Evolutionary conservation across 2,888 invertebrate species (phyloP), one percentile per base, ranked within the genome.

Genomic region (Junonia oenone): DNA sequence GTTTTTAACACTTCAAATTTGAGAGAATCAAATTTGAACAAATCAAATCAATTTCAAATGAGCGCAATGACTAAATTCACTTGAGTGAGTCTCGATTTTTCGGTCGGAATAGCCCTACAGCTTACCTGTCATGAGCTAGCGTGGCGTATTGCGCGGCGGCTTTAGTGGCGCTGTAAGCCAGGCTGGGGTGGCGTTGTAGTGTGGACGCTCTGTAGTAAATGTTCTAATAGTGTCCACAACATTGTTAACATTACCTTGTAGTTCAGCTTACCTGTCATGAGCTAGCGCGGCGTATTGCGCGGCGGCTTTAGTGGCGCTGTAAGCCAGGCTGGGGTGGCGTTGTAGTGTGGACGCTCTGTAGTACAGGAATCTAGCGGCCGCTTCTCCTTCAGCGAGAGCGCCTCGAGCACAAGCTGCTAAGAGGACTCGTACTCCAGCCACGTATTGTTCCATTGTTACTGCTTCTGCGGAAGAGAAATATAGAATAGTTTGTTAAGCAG

Each of bases 141-240:
- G 90, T 83, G 17, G 92, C 92, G 65, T 92, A 93, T 53, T 91
- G 89, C 0, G 92, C 88, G 2, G 93, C 93, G 0, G 93, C 92
- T 63, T 93, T 92, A 0, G 93, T 92, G 0, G 93, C 92, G 6
- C 87, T 85, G 66, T 93, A 93, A 0, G 93, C 87, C 91, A 91
- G 63, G 89, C 0, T 92, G 86, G 91, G 91, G 62, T 93, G 93
- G 5, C 89, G 81, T 65, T 93, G 93, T 35, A 93, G 73, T 6
- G 93, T 92, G 5, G 93, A 92, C 0, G 93, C 93, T n/a, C 93
- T 81, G 75, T 93, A 93, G 78, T 93, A 93, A n/a, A n/a, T n/a
- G n/a, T n/a, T n/a, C n/a, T n/a, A n/a, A n/a, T n/a, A n/a, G n/a
- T n/a, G n/a, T n/a, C n/a, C n/a, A n/a, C n/a, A n/a, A n/a, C n/a